A percentile compares a stretch with the other conserved stretches of the same genome.
Conservation (phyloP, 53 echinoderm and acorn worm genomes). For the Stichopus horrens region DNA sequence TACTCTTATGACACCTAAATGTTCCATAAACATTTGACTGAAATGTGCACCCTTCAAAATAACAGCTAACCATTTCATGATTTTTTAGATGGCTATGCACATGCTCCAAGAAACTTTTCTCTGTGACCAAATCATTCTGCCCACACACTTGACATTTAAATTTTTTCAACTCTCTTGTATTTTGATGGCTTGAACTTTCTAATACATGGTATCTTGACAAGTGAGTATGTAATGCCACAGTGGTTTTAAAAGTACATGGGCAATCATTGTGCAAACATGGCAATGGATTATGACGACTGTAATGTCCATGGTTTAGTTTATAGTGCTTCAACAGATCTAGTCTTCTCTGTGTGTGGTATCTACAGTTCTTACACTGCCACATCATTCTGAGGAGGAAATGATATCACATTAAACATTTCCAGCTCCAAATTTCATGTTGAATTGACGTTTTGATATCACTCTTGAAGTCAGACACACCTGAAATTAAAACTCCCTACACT, state of each 20-base stretch:
- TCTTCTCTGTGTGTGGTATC: not conserved
- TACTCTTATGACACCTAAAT: conserved; percentile 34
- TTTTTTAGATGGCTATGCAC: conserved; percentile 28
- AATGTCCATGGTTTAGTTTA: conserved; percentile 9
- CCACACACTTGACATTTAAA: not conserved
- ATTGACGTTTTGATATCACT: too few relatives aligned
- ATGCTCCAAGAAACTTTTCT: conserved; percentile 28
- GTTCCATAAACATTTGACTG: conserved; percentile 37
- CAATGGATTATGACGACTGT: not conserved
- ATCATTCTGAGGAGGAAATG: conserved; percentile 26
- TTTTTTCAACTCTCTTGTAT: not conserved
- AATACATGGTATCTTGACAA: conserved; percentile 35
- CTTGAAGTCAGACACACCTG: too few relatives aligned
- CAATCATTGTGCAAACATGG: conserved; percentile 25
- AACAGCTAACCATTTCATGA: conserved; percentile 32
- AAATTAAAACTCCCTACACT: too few relatives aligned
- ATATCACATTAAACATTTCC: too few relatives aligned
- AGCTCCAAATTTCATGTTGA: too few relatives aligned
- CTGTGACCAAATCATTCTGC: conserved; percentile 1
- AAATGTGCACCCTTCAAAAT: conserved; percentile 23
- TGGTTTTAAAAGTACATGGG: conserved; percentile 11
- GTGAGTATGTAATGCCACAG: conserved; percentile 3
- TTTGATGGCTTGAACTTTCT: not conserved
- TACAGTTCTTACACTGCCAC: conserved; percentile 25
- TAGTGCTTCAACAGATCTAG: not conserved